Evolutionary conservation across 2,113 vertebrate genomes (phyloP).

Genomic region (Pionites leucogaster): DNA sequence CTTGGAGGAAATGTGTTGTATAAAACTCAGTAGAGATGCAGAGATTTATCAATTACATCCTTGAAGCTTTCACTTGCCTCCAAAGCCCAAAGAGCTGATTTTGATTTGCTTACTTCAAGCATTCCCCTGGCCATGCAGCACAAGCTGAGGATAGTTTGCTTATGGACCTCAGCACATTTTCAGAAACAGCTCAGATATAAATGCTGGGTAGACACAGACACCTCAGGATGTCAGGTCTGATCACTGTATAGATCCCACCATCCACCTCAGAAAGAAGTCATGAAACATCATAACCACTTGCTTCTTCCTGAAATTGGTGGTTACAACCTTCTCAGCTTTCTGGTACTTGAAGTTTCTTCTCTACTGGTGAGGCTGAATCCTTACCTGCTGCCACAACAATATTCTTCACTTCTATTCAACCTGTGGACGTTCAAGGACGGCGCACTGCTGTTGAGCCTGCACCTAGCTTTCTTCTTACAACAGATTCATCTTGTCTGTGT

Average conservation of each 20-base stretch:
- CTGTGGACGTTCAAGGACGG: neutral
- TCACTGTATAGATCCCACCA: neutral
- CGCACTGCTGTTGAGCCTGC: neutral
- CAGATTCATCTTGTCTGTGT: neutral
- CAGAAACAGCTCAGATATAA: neutral
- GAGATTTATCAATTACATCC: neutral
- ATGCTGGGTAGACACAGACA: accelerated
- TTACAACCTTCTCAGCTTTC: neutral
- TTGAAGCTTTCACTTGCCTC: neutral
- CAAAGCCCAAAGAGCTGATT: neutral
- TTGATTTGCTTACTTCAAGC: neutral
- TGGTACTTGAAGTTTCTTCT: neutral
- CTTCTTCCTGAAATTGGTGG: neutral
- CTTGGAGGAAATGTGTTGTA: neutral
- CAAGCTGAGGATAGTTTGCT: neutral
- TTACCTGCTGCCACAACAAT: neutral
- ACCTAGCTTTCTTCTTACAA: neutral
- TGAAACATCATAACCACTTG: neutral
- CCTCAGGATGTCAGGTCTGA: neutral
- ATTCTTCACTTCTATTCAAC: neutral
- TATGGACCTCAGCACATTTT: neutral
- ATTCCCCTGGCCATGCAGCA: neutral
- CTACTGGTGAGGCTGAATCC: neutral
- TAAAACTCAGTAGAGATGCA: neutral
- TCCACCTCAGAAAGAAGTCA: neutral